Evolutionary conservation across 37 sponge, comb jelly and placozoan genomes (phyloP), one percentile per base, ranked within the genome.

Genomic region (Spongilla lacustris): DNA sequence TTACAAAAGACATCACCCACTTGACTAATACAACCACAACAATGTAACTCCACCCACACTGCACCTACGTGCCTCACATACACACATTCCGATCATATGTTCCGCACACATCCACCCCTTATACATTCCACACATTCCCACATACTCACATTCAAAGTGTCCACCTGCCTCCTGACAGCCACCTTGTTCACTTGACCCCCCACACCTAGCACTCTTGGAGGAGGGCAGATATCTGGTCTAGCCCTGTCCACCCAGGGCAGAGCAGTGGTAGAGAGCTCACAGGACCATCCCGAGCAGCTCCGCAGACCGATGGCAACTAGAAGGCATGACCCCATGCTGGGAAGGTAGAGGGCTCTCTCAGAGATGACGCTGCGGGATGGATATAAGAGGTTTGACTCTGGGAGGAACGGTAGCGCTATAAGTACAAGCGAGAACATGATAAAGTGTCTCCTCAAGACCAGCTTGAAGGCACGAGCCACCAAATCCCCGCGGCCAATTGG

Each of bases 341-440:
- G 97, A 0, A 97, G 74, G 76, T 97, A 97, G 27, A 97, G 95
- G 21, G 94, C 81, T 49, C 95, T 86, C 79, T 97, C 97, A 9
- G 97, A 94, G 14, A 97, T 73, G 66, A 94, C 97, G 83, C 94
- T 94, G 19, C 95, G 95, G 69, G 94, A 94, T 29, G 92, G 91
- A 36, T 94, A 92, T 71, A 94, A 71, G 36, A 97, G 83, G 74
- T 94, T 97, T 11, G 86, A 75, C 0, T 93, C 95, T 46, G 95
- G 97, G 2, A 97, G 71, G 81, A 87, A 94, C 24, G 97, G 95
- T 29, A 93, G 46, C 17, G 92, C 49, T 0, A 88, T 31, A 9
- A 94, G 74, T 21, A 73, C 49, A 9, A 96, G 85, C 1, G 88
- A 74, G n/a, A 91, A 75, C 1, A 86, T 37, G 33, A 86, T 8